phyloP scores from a whole-genome alignment of 1,140 invertebrate species.

The Cyphomyrmex costatus region DNA sequence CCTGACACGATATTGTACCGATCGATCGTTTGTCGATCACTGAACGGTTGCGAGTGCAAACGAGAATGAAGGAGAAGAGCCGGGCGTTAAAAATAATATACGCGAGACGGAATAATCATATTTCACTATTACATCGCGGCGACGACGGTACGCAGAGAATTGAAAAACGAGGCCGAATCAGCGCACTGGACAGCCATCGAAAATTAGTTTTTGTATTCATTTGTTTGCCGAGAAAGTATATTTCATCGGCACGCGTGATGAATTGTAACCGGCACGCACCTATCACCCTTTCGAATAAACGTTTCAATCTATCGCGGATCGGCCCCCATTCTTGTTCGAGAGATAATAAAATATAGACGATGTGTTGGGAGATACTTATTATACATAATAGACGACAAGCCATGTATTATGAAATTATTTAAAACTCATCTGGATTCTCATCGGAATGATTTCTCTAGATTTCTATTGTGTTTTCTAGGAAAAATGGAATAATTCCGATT shows the following conservation, averaged over 20 bases:
- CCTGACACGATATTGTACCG: slow-evolving; percentile 1
- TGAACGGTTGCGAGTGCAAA: slow-evolving; percentile 15
- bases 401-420: too few species aligned
- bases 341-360: slow-evolving; percentile 47
- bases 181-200: slow-evolving; percentile 34
- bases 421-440: too few species aligned
- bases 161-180: slow-evolving; percentile 57
- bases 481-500: too few species aligned
- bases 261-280: slow-evolving; percentile 33
- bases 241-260: slow-evolving; percentile 54
- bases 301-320: slow-evolving; percentile 49
- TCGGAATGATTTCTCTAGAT: too few species aligned
- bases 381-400: too few species aligned
- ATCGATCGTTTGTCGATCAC: slow-evolving; percentile 43
- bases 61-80: slow-evolving; percentile 23
- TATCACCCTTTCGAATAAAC: slow-evolving; percentile 47
- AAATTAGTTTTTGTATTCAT: slow-evolving; percentile 62
- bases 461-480: too few species aligned
- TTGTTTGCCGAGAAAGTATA: slow-evolving; percentile 56
- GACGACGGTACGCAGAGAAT: slow-evolving; percentile 39
- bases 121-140: slow-evolving; percentile 51
- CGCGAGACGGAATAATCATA: slow-evolving; percentile 59
- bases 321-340: slow-evolving; percentile 12
- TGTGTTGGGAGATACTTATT: background rate
- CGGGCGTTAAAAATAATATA: slow-evolving; percentile 58